Conservation (phyloP, 92 coral and sea anemone genomes). For the Porites cylindrica region DNA sequence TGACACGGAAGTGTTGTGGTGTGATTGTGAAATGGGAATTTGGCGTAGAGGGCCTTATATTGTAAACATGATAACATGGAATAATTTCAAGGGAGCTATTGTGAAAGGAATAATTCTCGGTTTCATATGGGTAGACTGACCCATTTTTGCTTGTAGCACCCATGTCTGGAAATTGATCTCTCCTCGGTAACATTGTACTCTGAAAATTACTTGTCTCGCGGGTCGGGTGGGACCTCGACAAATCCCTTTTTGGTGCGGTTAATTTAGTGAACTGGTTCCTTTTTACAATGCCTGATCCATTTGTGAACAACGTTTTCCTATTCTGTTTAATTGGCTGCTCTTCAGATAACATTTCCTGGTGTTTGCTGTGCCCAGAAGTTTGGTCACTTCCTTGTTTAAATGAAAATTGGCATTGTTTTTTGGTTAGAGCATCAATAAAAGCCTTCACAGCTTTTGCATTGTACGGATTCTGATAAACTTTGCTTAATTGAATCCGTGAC, state of each 20-base stretch:
- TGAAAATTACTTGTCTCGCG: neutral
- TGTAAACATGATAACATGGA: neutral
- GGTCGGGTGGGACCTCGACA: neutral
- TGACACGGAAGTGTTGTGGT: neutral
- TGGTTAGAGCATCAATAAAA: neutral
- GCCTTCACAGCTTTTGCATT: neutral
- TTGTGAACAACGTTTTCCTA: neutral
- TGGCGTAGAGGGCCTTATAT: neutral
- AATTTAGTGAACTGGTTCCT: neutral
- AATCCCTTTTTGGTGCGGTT: neutral
- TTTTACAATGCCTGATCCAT: neutral
- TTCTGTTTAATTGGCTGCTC: neutral
- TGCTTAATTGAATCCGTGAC: neutral
- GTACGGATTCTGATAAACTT: neutral
- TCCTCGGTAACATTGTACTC: neutral
- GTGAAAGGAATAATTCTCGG: neutral
- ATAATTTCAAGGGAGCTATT: neutral
- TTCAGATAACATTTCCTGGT: neutral
- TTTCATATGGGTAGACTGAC: neutral
- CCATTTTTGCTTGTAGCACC: neutral
- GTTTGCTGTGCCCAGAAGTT: neutral
- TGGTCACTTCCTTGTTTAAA: neutral
- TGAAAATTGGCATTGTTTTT: neutral
- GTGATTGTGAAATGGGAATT: conserved; percentile 5
- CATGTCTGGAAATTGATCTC: neutral